Evolutionary conservation across 2,797 vertebrate species (phyloP), one percentile per base, ranked within the genome.

Genomic region (Parambassis ranga): DNA sequence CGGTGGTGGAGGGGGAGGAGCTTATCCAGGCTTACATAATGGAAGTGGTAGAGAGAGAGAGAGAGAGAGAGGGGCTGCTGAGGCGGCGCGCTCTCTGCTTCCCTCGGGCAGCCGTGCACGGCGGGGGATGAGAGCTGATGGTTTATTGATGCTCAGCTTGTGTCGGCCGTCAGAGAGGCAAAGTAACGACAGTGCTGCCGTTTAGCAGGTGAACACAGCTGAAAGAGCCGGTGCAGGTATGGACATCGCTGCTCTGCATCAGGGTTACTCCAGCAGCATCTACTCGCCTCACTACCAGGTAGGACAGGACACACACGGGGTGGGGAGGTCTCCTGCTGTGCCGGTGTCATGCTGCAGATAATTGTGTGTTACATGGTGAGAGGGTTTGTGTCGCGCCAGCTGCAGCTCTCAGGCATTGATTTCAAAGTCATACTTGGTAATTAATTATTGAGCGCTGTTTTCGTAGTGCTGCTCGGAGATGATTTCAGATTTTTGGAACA

Each of bases 261-360:
- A 89, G 78, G 80, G 84, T 70, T 92, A 84, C 86, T 82, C 90
- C 67, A 70, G 58, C 52, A 84, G 52, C 73, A 61, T 85, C 66
- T 91, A 87, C 78, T 83, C 81, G 9, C 79, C 90, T 61, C 86
- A 64, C 75, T 92, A 75, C 41, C 90, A 93, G 92, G 92, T 93
- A 92, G 63, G 78, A 59, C 18, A 6, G 49, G 55, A 13, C 23
- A 27, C 14, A 52, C 7, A 27, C 41, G 35, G 18, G 42, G 38
- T 10, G 31, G 28, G 2, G 19, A 4, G 19, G n/a, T n/a, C n/a
- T n/a, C n/a, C n/a, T n/a, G n/a, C n/a, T n/a, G n/a, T n/a, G n/a
- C n/a, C n/a, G n/a, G n/a, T n/a, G n/a, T n/a, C n/a, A n/a, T 10
- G 28, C 4, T 30, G 32, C 22, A 36, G 16, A 26, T 19, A 26